phyloP scores from a whole-genome alignment of 2,888 invertebrate genomes.

The Perizoma flavofasciatum region DNA sequence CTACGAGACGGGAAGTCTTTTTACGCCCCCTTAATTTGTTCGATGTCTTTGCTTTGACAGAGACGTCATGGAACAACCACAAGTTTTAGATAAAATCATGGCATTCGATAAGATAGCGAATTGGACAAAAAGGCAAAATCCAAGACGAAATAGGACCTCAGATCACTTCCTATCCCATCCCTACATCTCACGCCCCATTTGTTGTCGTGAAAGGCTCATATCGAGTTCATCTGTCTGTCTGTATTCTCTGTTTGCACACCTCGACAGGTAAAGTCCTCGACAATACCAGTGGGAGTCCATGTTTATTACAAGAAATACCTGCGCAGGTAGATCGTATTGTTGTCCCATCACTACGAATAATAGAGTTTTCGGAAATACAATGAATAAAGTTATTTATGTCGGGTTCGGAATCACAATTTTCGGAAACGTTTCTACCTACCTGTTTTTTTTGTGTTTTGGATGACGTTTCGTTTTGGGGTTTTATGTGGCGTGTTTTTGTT shows the following conservation, averaged over 20 bases:
- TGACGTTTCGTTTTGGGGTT: conserved; percentile 67
- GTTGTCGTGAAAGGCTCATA: conserved; percentile 46
- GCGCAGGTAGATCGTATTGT: conserved; percentile 75
- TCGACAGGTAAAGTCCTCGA: conserved; percentile 77
- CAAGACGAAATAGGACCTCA: conserved; percentile 26
- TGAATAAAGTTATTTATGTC: conserved; percentile 79
- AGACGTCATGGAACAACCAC: conserved; percentile 18
- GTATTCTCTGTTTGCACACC: conserved; percentile 76
- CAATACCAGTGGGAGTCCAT: conserved; percentile 74
- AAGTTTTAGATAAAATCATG: conserved; percentile 23
- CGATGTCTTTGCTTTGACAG: conserved; percentile 16
- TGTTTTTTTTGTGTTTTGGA: conserved; percentile 67
- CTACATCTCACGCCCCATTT: conserved; percentile 40
- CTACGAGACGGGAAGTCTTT: no score
- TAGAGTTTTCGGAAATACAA: conserved; percentile 82
- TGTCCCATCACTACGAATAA: conserved; percentile 71
- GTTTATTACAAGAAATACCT: conserved; percentile 76
- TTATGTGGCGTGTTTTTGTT: conserved; percentile 69
- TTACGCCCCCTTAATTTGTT: no score
- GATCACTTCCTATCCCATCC: conserved; percentile 32
- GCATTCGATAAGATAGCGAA: conserved; percentile 14
- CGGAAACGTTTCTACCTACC: conserved; percentile 67
- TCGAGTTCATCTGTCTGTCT: conserved; percentile 49
- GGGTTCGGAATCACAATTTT: conserved; percentile 70
- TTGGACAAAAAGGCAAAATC: conserved; percentile 5